phyloP scores from a whole-genome alignment of 2,113 vertebrate genomes.

The Pungitius pungitius region DNA sequence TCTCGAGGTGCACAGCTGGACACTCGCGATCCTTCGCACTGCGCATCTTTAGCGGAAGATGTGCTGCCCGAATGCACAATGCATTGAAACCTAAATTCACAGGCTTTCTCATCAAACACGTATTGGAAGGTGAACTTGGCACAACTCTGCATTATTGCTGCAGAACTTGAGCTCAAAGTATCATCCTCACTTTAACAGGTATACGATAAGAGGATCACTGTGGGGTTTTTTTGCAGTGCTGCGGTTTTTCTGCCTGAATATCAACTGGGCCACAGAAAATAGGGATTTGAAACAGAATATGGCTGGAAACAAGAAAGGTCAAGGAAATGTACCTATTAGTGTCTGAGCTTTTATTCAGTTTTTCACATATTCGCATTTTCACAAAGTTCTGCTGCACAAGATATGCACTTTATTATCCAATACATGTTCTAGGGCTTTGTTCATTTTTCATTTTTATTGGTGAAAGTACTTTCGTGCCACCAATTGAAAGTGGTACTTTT shows the following conservation, averaged over 20 bases:
- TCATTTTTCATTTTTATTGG: constrained; percentile 50
- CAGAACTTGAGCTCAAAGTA: constrained; percentile 33
- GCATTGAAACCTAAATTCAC: too few relatives aligned
- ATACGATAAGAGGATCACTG: constrained; percentile 31
- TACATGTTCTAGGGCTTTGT: constrained; percentile 42
- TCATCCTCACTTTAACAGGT: constrained; percentile 50
- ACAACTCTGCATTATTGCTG: constrained; percentile 17
- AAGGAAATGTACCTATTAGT: constrained; percentile 39
- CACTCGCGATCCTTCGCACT: constrained; percentile 2
- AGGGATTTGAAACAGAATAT: constrained; percentile 27
- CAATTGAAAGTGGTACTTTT: constrained; percentile 45
- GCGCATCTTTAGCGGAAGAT: constrained; percentile 3
- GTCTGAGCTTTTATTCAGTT: constrained; percentile 26
- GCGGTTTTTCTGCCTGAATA: constrained; percentile 28
- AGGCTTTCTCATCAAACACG: constrained; percentile 42
- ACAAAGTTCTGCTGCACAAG: constrained; percentile 20
- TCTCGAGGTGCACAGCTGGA: constrained; percentile 33
- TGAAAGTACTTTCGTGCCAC: constrained; percentile 30
- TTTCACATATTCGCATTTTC: constrained; percentile 29
- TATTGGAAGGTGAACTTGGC: constrained; percentile 37
- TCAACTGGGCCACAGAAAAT: constrained; percentile 35
- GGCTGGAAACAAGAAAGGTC: constrained; percentile 40
- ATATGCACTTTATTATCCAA: constrained; percentile 36
- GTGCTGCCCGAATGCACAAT: constrained; percentile 23
- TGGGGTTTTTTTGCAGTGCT: constrained; percentile 14